These are phyloP conservation scores for Frieseomelitta varia DNA, from an alignment of 1,140 invertebrate genomes.

Conservation along the genomic window DNA sequence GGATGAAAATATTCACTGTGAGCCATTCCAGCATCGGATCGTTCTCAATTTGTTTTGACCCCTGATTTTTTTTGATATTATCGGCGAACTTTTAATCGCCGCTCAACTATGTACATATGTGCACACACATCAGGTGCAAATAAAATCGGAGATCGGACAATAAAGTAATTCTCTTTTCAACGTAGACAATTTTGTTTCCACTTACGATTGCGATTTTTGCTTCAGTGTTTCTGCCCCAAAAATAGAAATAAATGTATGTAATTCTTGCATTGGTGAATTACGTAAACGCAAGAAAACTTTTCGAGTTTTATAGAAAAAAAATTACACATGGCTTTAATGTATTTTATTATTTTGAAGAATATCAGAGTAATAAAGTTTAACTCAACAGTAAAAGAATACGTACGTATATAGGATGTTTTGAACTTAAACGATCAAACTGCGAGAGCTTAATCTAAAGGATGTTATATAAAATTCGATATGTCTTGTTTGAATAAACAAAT, in stretches of 20 bases:
- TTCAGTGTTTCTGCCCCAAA: too few species aligned
- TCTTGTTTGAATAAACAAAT: background rate
- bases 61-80: background rate
- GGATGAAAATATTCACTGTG: background rate
- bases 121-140: background rate
- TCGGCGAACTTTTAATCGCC: slow-evolving; percentile 1
- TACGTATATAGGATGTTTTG: too few species aligned
- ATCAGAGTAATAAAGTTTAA: background rate
- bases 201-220: too few species aligned
- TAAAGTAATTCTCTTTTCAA: background rate
- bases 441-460: too few species aligned
- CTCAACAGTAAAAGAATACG: background rate
- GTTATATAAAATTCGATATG: too few species aligned
- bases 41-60: background rate
- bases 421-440: too few species aligned
- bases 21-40: background rate
- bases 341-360: too few species aligned
- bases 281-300: background rate
- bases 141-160: background rate
- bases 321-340: background rate
- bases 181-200: background rate
- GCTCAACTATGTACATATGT: too few species aligned
- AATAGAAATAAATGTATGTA: background rate
- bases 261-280: background rate
- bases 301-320: background rate